Evolutionary conservation across 2,113 vertebrate genomes (phyloP).

Genomic region (Sinosuthora webbiana): DNA sequence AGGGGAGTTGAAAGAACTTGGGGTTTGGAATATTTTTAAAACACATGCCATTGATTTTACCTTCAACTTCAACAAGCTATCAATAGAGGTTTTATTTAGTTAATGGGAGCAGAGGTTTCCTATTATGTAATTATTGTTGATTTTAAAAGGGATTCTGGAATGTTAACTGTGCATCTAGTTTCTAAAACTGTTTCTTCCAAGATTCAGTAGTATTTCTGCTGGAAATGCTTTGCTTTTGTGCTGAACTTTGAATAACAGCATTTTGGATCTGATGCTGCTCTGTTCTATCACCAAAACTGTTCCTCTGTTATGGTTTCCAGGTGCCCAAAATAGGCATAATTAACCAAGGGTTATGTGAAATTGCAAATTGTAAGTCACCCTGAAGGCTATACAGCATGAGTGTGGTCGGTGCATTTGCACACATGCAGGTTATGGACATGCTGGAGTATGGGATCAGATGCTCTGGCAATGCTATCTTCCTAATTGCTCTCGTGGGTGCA

Average conservation of each 20-base stretch:
- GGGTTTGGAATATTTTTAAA: slow-evolving; percentile 5
- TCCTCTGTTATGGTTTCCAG: neutral
- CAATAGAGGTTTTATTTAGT: neutral
- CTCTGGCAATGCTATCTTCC: neutral
- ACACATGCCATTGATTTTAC: neutral
- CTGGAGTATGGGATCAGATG: neutral
- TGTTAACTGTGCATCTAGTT: neutral
- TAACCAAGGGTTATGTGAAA: neutral
- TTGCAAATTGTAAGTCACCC: neutral
- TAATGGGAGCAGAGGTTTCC: neutral
- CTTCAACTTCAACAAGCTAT: neutral
- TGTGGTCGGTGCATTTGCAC: neutral
- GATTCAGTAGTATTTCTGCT: neutral
- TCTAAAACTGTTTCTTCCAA: neutral
- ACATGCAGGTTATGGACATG: neutral
- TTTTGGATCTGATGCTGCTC: neutral
- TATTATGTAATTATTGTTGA: neutral
- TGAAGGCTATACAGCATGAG: neutral
- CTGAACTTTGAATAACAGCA: accelerated
- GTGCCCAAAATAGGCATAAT: neutral
- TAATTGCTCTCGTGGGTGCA: neutral
- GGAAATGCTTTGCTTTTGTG: accelerated
- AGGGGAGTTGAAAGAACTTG: neutral
- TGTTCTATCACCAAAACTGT: accelerated
- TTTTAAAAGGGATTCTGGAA: neutral